A percentile compares a stretch with the other conserved stretches of the same genome.
Evolutionary conservation across 2,797 vertebrate species (phyloP).

Genomic region (Trichosurus vulpecula): DNA sequence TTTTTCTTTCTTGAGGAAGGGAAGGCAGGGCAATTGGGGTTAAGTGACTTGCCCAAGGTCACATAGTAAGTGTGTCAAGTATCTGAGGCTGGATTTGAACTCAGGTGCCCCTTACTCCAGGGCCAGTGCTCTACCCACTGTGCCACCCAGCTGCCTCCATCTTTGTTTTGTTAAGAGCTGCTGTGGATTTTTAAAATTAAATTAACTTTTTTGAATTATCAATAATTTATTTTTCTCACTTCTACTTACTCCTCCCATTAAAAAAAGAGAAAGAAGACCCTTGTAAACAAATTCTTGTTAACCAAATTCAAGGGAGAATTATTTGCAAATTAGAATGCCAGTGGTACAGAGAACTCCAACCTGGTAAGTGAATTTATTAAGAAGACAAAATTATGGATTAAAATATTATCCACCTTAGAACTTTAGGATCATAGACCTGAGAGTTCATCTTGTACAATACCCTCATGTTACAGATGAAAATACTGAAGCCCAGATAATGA

Average conservation of each 20-base stretch:
- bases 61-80: no score
- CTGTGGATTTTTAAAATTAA: not conserved
- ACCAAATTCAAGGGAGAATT: not conserved
- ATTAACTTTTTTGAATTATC: not conserved
- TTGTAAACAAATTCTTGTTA: not conserved
- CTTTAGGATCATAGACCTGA: not conserved
- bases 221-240: not conserved
- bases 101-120: no score
- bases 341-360: not conserved
- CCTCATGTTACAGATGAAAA: not conserved
- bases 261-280: not conserved
- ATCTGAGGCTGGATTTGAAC: no score
- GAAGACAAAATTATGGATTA: slow-evolving; percentile 14
- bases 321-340: not conserved
- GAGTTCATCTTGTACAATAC: not conserved
- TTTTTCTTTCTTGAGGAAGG: no score
- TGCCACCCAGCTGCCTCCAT: no score
- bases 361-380: not conserved
- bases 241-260: not conserved
- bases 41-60: no score
- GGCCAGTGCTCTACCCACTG: no score
- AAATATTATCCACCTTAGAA: not conserved
- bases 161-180: not conserved
- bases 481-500: not conserved
- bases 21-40: no score